phyloP scores from a whole-genome alignment of 92 coral and sea anemone genomes.

The Heteractis magnifica region DNA sequence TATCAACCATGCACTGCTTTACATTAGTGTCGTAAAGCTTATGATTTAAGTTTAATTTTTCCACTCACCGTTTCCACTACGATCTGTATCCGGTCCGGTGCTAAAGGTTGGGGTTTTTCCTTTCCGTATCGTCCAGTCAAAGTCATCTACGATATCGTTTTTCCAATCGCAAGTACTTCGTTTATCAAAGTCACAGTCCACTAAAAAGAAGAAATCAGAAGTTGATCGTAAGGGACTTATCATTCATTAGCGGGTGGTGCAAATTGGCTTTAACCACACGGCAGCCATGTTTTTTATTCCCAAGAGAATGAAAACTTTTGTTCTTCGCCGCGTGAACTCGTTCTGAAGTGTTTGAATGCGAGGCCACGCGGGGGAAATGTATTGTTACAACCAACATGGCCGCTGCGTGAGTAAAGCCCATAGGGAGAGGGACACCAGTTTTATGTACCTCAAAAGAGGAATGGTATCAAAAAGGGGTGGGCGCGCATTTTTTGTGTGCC shows the following conservation, averaged over 20 bases:
- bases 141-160: neutral
- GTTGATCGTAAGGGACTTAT: neutral
- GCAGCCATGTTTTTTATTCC: too few species aligned
- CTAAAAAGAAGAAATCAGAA: constrained; percentile 4
- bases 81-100: constrained; percentile 63
- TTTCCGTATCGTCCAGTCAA: constrained; percentile 50
- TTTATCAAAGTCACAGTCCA: constrained; percentile 41
- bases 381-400: neutral
- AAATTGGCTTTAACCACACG: neutral
- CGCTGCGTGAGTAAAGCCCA: neutral
- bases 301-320: too few species aligned
- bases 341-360: too few species aligned
- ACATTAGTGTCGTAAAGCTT: neutral
- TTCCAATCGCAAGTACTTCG: constrained; percentile 35
- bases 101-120: constrained; percentile 48
- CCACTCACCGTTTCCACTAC: constrained; percentile 19
- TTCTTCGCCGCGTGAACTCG: too few species aligned
- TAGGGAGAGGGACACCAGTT: too few species aligned
- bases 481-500: too few species aligned
- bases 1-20: too few species aligned
- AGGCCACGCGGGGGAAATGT: too few species aligned
- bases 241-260: too few species aligned
- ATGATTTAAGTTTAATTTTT: neutral
- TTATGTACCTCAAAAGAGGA: too few species aligned
- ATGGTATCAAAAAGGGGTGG: too few species aligned